A percentile compares a stretch with the other conserved stretches of the same genome.
Conservation (phyloP, 2,888 invertebrate species). For the Macropis europaea region DNA sequence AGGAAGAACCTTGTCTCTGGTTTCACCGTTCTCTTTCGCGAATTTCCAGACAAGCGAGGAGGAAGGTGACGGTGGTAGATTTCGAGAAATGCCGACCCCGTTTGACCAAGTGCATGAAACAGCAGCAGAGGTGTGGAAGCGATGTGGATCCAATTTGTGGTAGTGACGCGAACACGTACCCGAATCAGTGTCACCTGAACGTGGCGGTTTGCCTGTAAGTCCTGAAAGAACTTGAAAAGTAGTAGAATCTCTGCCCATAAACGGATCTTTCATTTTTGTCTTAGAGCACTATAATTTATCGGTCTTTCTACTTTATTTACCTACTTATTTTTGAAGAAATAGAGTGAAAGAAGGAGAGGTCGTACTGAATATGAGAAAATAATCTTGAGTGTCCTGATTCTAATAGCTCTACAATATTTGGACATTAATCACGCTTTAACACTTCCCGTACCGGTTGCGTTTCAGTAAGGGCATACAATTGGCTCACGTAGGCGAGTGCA, state of each 20-base stretch:
- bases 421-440: slow-evolving; percentile 24
- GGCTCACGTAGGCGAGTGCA: slow-evolving; percentile 94
- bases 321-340: too few relatives aligned
- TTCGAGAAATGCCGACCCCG: slow-evolving; percentile 90
- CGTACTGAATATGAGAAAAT: too few relatives aligned
- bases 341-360: too few relatives aligned
- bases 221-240: too few relatives aligned
- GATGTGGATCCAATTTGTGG: slow-evolving; percentile 92
- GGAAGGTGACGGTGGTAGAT: slow-evolving; percentile 85
- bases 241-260: too few relatives aligned
- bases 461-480: slow-evolving; percentile 90
- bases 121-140: slow-evolving; percentile 84
- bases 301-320: too few relatives aligned
- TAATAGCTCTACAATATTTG: too few relatives aligned
- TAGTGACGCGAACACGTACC: slow-evolving; percentile 92
- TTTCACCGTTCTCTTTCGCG: not conserved
- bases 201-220: slow-evolving; percentile 92
- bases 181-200: slow-evolving; percentile 90
- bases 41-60: slow-evolving; percentile 78
- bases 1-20: too few relatives aligned
- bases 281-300: too few relatives aligned
- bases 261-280: too few relatives aligned
- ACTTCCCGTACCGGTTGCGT: slow-evolving; percentile 43
- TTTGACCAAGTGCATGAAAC: slow-evolving; percentile 88
- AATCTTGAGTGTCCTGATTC: too few relatives aligned